Percentiles rank a stretch among this genome's conserved stretches.
phyloP scores from a whole-genome alignment of 2,113 vertebrate species.

The Plecturocebus donacophilus region DNA sequence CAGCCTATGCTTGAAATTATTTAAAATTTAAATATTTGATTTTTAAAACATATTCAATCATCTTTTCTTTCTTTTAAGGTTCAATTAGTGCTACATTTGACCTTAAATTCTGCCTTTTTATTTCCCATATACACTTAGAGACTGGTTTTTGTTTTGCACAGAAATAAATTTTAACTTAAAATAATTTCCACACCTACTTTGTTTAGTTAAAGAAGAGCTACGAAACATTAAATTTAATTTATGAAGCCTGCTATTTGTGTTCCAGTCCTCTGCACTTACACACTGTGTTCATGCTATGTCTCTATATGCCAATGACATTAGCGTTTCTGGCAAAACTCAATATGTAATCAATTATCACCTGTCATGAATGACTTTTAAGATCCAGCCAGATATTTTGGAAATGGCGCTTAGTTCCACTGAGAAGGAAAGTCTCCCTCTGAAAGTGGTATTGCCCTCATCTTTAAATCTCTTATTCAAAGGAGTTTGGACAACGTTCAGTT shows the following conservation, averaged over 20 bases:
- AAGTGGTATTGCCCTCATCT: conserved; percentile 30
- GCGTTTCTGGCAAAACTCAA: conserved; percentile 72
- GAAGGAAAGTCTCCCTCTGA: conserved; percentile 58
- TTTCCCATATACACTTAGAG: not conserved
- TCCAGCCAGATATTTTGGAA: conserved; percentile 74
- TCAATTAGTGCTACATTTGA: not conserved
- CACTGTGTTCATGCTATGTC: conserved; percentile 27
- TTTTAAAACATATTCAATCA: not conserved
- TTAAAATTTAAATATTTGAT: conserved; percentile 35
- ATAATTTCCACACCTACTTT: conserved; percentile 79
- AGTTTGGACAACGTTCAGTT: conserved; percentile 53
- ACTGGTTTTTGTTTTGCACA: conserved; percentile 66
- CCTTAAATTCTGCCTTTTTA: conserved; percentile 27
- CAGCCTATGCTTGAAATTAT: not conserved
- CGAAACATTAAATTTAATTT: conserved; percentile 80
- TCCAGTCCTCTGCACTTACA: conserved; percentile 66
- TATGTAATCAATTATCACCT: conserved; percentile 81
- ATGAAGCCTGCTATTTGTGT: conserved; percentile 75
- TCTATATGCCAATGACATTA: conserved; percentile 77
- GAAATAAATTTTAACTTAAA: conserved; percentile 79
- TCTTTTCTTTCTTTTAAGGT: conserved; percentile 28
- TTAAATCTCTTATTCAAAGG: conserved; percentile 59
- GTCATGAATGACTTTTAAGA: conserved; percentile 78
- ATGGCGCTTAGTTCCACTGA: conserved; percentile 55
- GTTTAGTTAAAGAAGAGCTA: conserved; percentile 78